A percentile compares a stretch with the other conserved stretches of the same genome.
These are phyloP conservation scores for Carassius gibelio DNA, from an alignment of 2,113 vertebrate species.

Conservation along the genomic window DNA sequence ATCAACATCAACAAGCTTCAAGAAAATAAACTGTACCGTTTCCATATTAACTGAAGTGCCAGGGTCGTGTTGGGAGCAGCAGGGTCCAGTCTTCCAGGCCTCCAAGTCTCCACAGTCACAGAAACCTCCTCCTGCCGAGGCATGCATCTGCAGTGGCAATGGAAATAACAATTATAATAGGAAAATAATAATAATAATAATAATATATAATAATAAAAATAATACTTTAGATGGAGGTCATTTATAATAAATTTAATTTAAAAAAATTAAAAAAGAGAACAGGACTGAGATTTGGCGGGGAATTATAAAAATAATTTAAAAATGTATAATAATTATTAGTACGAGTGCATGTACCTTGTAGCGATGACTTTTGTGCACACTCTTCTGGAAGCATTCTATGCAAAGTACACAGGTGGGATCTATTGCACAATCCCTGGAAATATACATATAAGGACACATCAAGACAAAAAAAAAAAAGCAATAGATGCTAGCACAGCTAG, in stretches of 20 bases:
- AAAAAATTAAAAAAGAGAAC: too few relatives aligned
- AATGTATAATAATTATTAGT: not conserved
- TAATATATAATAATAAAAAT: not conserved
- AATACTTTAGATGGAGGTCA: not conserved
- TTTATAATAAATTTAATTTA: not conserved
- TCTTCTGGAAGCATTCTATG: conserved; percentile 98
- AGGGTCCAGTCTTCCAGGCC: conserved; percentile 97
- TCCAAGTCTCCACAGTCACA: conserved; percentile 97
- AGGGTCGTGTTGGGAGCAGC: conserved; percentile 88
- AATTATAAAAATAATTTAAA: not conserved
- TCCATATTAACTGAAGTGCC: conserved; percentile 78
- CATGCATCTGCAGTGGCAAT: conserved; percentile 84
- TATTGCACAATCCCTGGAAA: conserved; percentile 95
- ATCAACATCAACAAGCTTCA: not conserved
- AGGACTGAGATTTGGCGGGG: too few relatives aligned
- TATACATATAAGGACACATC: not conserved
- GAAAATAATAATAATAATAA: not conserved
- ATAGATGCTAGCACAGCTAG: too few relatives aligned
- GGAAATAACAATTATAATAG: not conserved
- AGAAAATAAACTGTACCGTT: conserved; percentile 80
- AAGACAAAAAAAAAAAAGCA: too few relatives aligned
- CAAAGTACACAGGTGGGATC: conserved; percentile 98
- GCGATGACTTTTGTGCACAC: conserved; percentile 94
- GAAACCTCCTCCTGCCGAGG: conserved; percentile 93
- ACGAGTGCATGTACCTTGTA: conserved; percentile 84